These are phyloP conservation scores for Ciconia maguari DNA, from an alignment of 2,113 vertebrate species.

Conservation along the genomic window DNA sequence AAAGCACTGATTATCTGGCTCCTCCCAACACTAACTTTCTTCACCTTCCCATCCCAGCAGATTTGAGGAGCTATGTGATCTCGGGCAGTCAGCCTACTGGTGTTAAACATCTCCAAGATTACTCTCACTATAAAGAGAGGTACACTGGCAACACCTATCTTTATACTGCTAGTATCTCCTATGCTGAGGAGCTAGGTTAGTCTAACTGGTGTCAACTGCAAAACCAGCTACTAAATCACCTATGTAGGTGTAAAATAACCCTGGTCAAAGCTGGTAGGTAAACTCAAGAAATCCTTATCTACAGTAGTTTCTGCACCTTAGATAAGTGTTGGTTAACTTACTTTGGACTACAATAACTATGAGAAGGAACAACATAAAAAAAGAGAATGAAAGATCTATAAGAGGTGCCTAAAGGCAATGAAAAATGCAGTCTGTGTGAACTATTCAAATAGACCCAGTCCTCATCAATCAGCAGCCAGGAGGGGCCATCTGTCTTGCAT, in stretches of 20 bases:
- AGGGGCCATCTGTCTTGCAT: slow-evolving; percentile 27
- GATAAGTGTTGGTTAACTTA: not conserved
- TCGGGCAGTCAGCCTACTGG: not conserved
- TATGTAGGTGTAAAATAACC: not conserved
- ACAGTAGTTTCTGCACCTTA: not conserved
- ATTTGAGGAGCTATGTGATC: not conserved
- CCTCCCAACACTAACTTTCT: not conserved
- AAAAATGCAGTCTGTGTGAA: not conserved
- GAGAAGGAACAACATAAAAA: not conserved
- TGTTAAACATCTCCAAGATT: not conserved
- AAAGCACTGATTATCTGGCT: not conserved
- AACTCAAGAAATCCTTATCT: not conserved
- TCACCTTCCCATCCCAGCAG: not conserved
- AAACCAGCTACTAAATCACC: not conserved
- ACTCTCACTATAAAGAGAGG: not conserved
- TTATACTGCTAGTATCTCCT: not conserved
- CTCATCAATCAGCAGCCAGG: not conserved
- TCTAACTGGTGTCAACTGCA: not conserved
- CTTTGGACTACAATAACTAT: not conserved
- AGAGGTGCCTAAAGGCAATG: not conserved
- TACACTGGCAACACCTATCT: not conserved
- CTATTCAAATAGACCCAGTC: not conserved
- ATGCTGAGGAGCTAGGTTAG: not conserved
- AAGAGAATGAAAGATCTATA: not conserved
- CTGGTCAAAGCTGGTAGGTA: not conserved